Base-by-base conservation (phyloP, 2,113 vertebrate genomes). In the Ivindomyrus marchei region DNA sequence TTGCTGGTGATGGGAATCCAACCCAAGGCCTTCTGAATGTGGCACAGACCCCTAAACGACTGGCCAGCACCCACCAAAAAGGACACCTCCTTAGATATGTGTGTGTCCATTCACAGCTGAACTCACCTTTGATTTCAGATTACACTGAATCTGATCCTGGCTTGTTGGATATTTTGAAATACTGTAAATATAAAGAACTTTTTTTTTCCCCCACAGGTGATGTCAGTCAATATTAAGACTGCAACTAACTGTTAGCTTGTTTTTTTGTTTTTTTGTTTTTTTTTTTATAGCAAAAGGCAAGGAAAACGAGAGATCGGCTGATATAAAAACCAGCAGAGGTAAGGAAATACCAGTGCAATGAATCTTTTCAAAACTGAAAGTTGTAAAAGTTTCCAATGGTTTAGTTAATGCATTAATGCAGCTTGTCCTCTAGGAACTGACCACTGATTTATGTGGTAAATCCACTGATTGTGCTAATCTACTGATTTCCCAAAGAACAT, bases 221-320 rank as follows among this genome's bases (percentile, higher is more conserved):
- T 80, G 74, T 36, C 36, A 70, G 19, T 47, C 45, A 85, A 21
- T 46, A 46, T 24, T 47, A 46, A 46, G n/a, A 56, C 24, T 36
- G 27, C 15, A 31, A 87, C 49, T 50, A 52, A 52, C 24, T 17
- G 36, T 77, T 0, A 4, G 1, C 0, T 93, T 88, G 92, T 87
- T 15, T 91, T 47, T 13, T 15, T 91, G 45, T 92, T 13, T 46
- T 46, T 91, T 92, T 36, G 1, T 36, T 36, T 36, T 93, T 89
- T 93, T 52, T 13, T 94, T 92, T 93, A 36, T 95, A 99, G 98
- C 96, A 93, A 99, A 98, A 98, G 96, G 96, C 96, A 99, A 96
- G 97, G 98, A 99, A 94, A 96, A 96, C 70, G 98, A 98, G 92
- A 97, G 95, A 95, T 94, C 94, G 90, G 92, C 95, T 49, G 98